Conservation (phyloP, 1,140 invertebrate genomes). For the Musca domestica region DNA sequence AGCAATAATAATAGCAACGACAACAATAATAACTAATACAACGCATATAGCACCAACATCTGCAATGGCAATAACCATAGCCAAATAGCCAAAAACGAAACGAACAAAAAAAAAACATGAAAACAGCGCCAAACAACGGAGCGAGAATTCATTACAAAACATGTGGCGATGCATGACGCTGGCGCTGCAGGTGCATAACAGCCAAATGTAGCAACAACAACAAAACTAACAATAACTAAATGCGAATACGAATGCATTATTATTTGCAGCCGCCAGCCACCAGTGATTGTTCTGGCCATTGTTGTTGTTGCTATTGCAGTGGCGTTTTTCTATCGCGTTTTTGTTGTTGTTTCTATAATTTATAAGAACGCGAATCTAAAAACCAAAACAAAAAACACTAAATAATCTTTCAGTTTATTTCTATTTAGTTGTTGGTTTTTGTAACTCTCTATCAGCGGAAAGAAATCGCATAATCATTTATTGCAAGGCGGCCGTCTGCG, state of each 20-base stretch:
- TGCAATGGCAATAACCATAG: constrained; percentile 2
- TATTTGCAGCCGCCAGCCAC: background rate
- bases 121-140: background rate
- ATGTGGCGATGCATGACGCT: constrained; percentile 22
- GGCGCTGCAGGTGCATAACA: constrained; percentile 8
- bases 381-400: too few species aligned
- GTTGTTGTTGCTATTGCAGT: constrained; percentile 17
- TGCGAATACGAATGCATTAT: constrained; percentile 8
- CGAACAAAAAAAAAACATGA: constrained; percentile 10
- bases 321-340: constrained; percentile 9
- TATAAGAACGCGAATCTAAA: too few species aligned
- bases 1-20: too few species aligned
- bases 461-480: too few species aligned
- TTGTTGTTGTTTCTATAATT: background rate
- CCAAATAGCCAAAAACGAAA: constrained; percentile 2
- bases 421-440: constrained; percentile 2
- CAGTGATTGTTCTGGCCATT: background rate
- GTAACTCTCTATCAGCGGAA: constrained; percentile 16
- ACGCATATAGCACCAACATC: constrained; percentile 11
- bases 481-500: too few species aligned
- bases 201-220: too few species aligned
- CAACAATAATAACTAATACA: too few species aligned
- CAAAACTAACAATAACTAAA: too few species aligned
- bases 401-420: too few species aligned
- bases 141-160: constrained; percentile 8